Evolutionary conservation across 2,797 vertebrate genomes (phyloP), one percentile per base, ranked within the genome.

Genomic region (Hypotaenidia philippensis): DNA sequence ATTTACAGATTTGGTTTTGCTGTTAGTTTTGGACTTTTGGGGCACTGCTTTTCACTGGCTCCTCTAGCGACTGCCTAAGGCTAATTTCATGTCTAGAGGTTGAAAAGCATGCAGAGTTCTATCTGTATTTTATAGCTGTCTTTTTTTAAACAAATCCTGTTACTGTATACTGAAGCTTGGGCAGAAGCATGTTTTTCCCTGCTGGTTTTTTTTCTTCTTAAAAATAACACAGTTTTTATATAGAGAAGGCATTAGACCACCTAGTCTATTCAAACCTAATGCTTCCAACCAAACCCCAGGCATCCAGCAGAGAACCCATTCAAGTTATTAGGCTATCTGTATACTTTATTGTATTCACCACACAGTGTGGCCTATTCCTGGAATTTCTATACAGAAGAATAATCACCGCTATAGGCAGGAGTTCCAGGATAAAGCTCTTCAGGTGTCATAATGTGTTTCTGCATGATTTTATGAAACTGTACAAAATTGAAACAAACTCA

Each of bases 1-100:
- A n/a, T 21, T 57, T 7, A 2, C 22, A 1, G 13, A 0, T 13
- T 49, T n/a, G 4, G 13, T 34, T 27, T 12, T n/a, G 71, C 57
- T 85, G 82, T 92, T 45, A 5, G 32, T 20, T 82, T 49, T 49
- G 45, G 34, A 21, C 18, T 82, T 90, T 5, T 11, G 16, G 8
- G 41, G 44, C 21, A 13, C 10, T 10, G 52, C 53, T 83, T 90
- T 84, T 60, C 60, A 47, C 29, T 50, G 18, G 1, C 68, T 70
- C 32, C 21, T 74, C n/a, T 31, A 22, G 13, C 4, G 70, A 22
- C 31, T 85, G 29, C 6, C 31, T 31, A 60, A 44, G 36, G 41
- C 19, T 32, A 9, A 64, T 77, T 71, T 50, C 1, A 50, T 14
- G 3, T 47, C 41, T 59, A 53, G 31, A 55, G 18, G 12, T 80